Conservation (phyloP, 2,888 invertebrate genomes). For the Drosophila fulvimacula region DNA sequence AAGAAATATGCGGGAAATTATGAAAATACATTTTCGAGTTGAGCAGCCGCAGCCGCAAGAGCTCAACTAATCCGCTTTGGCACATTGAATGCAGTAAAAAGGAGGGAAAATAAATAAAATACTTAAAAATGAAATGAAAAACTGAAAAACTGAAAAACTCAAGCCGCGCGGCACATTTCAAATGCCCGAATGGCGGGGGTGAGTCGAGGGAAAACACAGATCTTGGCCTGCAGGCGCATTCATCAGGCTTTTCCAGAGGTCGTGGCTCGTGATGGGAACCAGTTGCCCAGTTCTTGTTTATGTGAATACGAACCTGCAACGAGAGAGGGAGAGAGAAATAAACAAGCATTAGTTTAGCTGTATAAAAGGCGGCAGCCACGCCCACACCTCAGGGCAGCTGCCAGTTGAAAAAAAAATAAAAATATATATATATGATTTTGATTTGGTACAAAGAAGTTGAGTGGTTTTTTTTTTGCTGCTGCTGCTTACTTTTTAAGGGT, state of each 20-base stretch:
- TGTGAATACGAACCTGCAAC: constrained; percentile 71
- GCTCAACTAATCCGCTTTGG: constrained; percentile 69
- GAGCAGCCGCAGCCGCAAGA: constrained; percentile 22
- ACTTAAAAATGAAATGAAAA: constrained; percentile 26
- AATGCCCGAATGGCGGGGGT: constrained; percentile 33
- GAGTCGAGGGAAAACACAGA: constrained; percentile 19
- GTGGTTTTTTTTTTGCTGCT: constrained; percentile 28
- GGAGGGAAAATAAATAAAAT: constrained; percentile 15
- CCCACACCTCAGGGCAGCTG: constrained; percentile 33
- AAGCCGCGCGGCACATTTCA: constrained; percentile 51
- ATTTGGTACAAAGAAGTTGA: constrained; percentile 36
- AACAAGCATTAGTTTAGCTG: constrained; percentile 55
- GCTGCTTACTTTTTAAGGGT: constrained; percentile 28
- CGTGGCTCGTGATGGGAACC: constrained; percentile 28
- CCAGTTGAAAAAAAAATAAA: constrained; percentile 6
- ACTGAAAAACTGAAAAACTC: constrained; percentile 22
- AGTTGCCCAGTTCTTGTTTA: constrained; percentile 35
- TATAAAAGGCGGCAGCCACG: constrained; percentile 65
- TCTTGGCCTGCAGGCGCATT: constrained; percentile 42
- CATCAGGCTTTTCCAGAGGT: constrained; percentile 59
- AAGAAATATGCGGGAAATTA: constrained; percentile 47
- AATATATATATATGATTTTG: constrained; percentile 39
- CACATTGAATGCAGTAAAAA: constrained; percentile 58
- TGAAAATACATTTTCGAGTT: constrained; percentile 30
- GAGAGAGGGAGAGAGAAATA: constrained; percentile 38